Base-by-base conservation (phyloP, 2,888 invertebrate species). In the Sycophila texana region DNA sequence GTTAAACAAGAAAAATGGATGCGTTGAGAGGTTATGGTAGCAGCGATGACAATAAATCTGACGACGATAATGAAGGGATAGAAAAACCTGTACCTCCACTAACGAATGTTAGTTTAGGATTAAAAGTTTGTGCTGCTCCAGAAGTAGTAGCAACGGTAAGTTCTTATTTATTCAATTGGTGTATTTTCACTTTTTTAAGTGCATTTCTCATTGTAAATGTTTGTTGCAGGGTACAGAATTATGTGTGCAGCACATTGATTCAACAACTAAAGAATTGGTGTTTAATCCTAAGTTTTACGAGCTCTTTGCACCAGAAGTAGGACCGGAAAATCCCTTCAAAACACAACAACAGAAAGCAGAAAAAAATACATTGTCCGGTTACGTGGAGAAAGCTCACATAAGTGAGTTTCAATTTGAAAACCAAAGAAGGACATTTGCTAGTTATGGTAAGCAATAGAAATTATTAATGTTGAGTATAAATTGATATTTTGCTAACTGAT, bases 391-490 rank as follows among this genome's bases (percentile, higher is more conserved):
- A 82, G 98, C 99, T 0, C 97, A 99, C 89, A 94, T 99, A 70
- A 99, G 96, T 91, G 96, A 97, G 85, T 99, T 99, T 91, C 97
- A 98, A 86, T 99, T 99, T 93, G 99, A 99, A 90, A 97, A 97
- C 89, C 98, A 99, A 88, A 92, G 99, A 77, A 92, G 98, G 86
- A 99, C 98, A 20, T 99, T 99, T 89, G 94, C 95, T 55, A 98
- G 98, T 88, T 98, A 96, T 88, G 98, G 94, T 93, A 78, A 61
- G 5, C n/a, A 16, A 26, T 20, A 39, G 7, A 30, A 14, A 49
- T 22, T 13, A 30, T 47, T 81, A 51, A 65, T 16, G 71, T 58
- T 53, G 49, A 39, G 65, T 57, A 74, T 74, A 3, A 60, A 22
- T 22, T 81, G 18, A 58, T 18, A 57, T 70, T 20, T 30, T 72